These are phyloP conservation scores for Drosophila pegasa DNA, from an alignment of 2,888 invertebrate species.

Conservation along the genomic window DNA sequence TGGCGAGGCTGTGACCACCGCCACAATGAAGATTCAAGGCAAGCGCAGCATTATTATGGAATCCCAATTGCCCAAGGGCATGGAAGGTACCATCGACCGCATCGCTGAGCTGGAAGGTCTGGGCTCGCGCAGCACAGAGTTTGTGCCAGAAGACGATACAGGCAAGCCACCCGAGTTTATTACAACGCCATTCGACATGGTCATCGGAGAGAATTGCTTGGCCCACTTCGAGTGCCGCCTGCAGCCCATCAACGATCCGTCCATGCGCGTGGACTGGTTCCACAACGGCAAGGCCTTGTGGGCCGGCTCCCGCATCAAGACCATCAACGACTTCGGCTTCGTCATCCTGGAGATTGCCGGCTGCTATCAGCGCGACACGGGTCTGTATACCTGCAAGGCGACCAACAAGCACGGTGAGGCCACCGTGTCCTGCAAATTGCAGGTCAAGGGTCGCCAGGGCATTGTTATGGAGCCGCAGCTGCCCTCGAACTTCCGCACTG, in stretches of 20 bases:
- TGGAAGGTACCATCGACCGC: conserved; percentile 97
- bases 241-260: conserved; percentile 95
- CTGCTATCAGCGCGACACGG: conserved; percentile 96
- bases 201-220: conserved; percentile 93
- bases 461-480: conserved; percentile 95
- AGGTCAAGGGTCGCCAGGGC: conserved; percentile 94
- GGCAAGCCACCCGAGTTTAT: conserved; percentile 96
- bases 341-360: conserved; percentile 98
- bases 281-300: conserved; percentile 97
- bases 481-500: conserved; percentile 93
- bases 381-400: conserved; percentile 96
- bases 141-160: conserved; percentile 91
- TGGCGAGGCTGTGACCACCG: conserved; percentile 95
- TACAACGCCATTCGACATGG: conserved; percentile 93
- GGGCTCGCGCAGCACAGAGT: conserved; percentile 88
- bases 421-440: conserved; percentile 93
- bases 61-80: conserved; percentile 95
- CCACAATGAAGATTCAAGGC: conserved; percentile 95
- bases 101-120: conserved; percentile 96
- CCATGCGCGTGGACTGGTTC: conserved; percentile 98
- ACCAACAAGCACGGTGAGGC: conserved; percentile 96
- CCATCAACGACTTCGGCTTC: conserved; percentile 98
- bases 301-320: conserved; percentile 96
- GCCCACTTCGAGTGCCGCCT: conserved; percentile 97
- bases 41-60: conserved; percentile 96